Conservation (phyloP, 2,888 invertebrate genomes). For the Pachycephus smyrnensis region DNA sequence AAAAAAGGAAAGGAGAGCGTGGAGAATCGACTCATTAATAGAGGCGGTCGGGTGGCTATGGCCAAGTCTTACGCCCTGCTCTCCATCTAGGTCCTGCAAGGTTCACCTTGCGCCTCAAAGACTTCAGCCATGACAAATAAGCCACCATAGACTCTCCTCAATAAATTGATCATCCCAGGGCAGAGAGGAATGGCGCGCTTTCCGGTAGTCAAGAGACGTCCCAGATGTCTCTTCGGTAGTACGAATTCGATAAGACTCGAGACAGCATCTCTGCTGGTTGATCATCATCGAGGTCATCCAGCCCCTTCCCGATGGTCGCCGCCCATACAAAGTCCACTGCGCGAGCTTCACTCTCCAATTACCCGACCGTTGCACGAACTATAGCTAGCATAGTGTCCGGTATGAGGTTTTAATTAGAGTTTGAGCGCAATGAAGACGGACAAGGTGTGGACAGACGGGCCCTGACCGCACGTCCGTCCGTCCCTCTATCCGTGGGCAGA, state of each 20-base stretch:
- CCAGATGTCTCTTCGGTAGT: neutral
- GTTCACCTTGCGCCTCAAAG: neutral
- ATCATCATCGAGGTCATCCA: neutral
- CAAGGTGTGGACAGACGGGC: slow-evolving; percentile 35
- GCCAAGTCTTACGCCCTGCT: slow-evolving; percentile 20
- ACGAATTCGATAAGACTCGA: neutral
- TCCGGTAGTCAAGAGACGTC: neutral
- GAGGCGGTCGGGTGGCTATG: slow-evolving; percentile 38
- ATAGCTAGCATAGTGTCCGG: slow-evolving; percentile 4
- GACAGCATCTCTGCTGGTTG: neutral
- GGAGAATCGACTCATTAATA: slow-evolving; percentile 45
- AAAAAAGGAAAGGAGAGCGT: slow-evolving; percentile 26
- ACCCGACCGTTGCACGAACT: neutral
- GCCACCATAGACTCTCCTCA: neutral
- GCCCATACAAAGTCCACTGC: neutral
- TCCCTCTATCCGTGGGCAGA: slow-evolving; percentile 18
- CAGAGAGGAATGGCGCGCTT: neutral
- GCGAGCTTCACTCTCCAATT: neutral
- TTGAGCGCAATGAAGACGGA: slow-evolving; percentile 34
- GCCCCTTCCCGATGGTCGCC: neutral
- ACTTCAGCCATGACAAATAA: neutral
- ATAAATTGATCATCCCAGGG: neutral
- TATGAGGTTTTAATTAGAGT: slow-evolving; percentile 34
- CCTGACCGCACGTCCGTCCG: slow-evolving; percentile 31
- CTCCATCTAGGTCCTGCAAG: neutral